Percentiles rank a stretch among this genome's conserved stretches.
phyloP scores from a whole-genome alignment of 1,140 invertebrate genomes.

The Drosophila pandora region DNA sequence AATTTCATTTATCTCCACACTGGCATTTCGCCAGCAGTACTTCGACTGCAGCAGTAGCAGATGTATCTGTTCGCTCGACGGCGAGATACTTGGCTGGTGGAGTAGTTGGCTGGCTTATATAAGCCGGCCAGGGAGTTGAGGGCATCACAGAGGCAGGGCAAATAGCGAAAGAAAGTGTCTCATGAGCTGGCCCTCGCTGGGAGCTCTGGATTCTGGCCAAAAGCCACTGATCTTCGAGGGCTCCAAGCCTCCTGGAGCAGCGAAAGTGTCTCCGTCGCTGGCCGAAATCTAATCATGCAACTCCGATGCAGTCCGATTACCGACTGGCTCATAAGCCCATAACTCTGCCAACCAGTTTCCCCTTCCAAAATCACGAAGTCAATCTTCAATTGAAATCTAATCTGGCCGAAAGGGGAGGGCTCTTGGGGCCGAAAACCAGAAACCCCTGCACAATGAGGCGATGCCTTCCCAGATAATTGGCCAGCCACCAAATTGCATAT shows the following conservation, averaged over 20 bases:
- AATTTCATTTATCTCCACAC: slow-evolving; percentile 43
- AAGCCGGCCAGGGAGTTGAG: slow-evolving; percentile 11
- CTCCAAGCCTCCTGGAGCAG: not conserved
- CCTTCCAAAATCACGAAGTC: slow-evolving; percentile 3
- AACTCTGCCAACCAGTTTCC: slow-evolving; percentile 33
- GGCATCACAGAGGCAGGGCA: not conserved
- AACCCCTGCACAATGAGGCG: slow-evolving; percentile 30
- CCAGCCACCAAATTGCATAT: slow-evolving; percentile 46
- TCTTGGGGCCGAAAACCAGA: not conserved
- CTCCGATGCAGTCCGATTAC: slow-evolving; percentile 22
- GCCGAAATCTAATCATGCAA: slow-evolving; percentile 19
- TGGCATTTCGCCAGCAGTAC: slow-evolving; percentile 33
- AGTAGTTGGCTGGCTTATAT: slow-evolving; percentile 16
- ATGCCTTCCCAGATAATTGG: slow-evolving; percentile 36
- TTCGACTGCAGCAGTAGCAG: slow-evolving; percentile 21
- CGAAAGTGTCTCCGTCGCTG: slow-evolving; percentile 2
- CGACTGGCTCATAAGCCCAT: slow-evolving; percentile 42
- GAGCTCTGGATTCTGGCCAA: slow-evolving; percentile 10
- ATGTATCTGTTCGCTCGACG: slow-evolving; percentile 22
- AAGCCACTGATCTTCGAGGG: too few species aligned
- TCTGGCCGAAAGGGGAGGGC: slow-evolving; percentile 1
- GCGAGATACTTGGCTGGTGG: slow-evolving; percentile 25
- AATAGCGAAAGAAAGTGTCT: slow-evolving; percentile 2
- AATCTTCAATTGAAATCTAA: slow-evolving; percentile 46
- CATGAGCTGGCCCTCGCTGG: not conserved